A percentile compares a stretch with the other conserved stretches of the same genome.
These are phyloP conservation scores for Chromis chromis DNA, from an alignment of 2,797 vertebrate genomes.

Conservation along the genomic window DNA sequence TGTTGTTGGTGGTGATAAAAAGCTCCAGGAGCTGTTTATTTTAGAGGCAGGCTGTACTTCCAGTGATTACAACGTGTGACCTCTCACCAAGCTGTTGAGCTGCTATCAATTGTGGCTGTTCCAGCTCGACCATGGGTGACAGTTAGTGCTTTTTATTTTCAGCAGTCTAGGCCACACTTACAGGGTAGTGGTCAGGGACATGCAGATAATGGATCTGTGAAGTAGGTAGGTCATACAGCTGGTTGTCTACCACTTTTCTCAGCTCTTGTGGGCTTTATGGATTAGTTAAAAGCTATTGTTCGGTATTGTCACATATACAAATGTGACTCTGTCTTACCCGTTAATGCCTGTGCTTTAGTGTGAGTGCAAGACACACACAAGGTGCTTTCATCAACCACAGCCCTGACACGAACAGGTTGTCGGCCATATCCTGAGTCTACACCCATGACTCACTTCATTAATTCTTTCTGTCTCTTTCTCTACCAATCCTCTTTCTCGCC, in stretches of 20 bases:
- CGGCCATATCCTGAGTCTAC: conserved; percentile 47
- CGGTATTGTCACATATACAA: conserved; percentile 7
- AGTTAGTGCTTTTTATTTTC: conserved; percentile 59
- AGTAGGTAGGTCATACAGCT: conserved; percentile 49
- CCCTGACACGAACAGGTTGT: conserved; percentile 41
- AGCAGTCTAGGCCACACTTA: conserved; percentile 51
- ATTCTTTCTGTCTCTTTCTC: conserved; percentile 25
- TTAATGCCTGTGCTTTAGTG: not conserved
- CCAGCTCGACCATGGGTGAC: conserved; percentile 46
- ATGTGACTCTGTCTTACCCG: conserved; percentile 12
- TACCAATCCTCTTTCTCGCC: conserved; percentile 17
- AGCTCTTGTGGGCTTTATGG: conserved; percentile 11
- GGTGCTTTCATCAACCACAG: conserved; percentile 24
- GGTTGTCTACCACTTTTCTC: conserved; percentile 28
- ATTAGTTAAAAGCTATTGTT: conserved; percentile 41
- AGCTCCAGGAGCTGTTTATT: conserved; percentile 62
- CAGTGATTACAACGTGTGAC: conserved; percentile 68
- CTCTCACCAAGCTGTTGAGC: conserved; percentile 65
- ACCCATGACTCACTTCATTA: conserved; percentile 58
- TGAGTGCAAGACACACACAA: not conserved
- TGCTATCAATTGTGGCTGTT: conserved; percentile 67
- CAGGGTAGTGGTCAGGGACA: conserved; percentile 57
- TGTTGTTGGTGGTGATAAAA: conserved; percentile 45
- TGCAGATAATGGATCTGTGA: conserved; percentile 68
- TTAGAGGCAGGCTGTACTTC: conserved; percentile 58